A percentile compares a stretch with the other conserved stretches of the same genome.
Evolutionary conservation across 2,888 invertebrate species (phyloP).

Genomic region (Diarsia mendica): DNA sequence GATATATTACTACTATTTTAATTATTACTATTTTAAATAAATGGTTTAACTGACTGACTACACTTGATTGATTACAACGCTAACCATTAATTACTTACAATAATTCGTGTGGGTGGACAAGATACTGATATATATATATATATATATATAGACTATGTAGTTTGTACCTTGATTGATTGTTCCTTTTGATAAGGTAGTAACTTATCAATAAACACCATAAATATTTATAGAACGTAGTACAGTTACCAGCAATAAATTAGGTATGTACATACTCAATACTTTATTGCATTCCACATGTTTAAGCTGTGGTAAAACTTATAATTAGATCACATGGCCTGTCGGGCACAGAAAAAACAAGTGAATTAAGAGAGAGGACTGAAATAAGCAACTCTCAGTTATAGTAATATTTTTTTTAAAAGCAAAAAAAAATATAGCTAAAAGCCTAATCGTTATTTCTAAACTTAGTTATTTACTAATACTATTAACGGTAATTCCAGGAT

Average conservation of each 20-base stretch:
- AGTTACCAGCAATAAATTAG: neutral
- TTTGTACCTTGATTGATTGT: slow-evolving; percentile 23
- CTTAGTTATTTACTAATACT: neutral
- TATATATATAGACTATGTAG: neutral
- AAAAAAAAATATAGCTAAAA: no score
- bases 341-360: no score
- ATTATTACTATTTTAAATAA: slow-evolving; percentile 18
- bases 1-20: no score
- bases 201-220: no score
- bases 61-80: slow-evolving; percentile 14
- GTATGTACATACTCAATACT: no score
- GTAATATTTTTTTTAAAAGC: no score
- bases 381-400: no score
- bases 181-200: no score
- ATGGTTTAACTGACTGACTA: neutral
- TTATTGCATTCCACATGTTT: no score
- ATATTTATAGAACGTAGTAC: neutral
- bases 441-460: neutral
- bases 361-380: no score
- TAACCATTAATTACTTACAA: slow-evolving; percentile 19
- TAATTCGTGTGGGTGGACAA: slow-evolving; percentile 19
- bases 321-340: no score
- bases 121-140: neutral
- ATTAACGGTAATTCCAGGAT: neutral
- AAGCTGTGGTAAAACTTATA: no score